Evolutionary conservation across 2,888 invertebrate species (phyloP), one percentile per base, ranked within the genome.

Genomic region (Zaprionus bogoriensis): DNA sequence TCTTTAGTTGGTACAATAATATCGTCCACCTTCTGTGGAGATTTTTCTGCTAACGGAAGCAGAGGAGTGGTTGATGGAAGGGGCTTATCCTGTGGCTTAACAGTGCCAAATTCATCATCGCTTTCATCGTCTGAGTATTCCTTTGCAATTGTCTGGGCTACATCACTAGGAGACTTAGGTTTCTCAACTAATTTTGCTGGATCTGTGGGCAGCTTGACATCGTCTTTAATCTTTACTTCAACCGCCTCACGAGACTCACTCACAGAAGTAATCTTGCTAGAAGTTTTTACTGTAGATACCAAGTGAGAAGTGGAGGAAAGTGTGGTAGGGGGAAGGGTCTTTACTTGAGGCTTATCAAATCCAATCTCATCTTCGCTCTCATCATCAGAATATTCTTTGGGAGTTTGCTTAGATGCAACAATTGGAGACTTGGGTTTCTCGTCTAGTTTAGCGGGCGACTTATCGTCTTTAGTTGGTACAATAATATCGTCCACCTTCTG

Each of bases 361-460:
- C 14, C 32, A 32, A 32, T 3, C 25, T 25, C 38, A 14, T 57
- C 19, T 7, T 23, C 28, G 41, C 23, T 41, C 7, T 44, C 50
- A 17, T 51, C 42, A 9, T 42, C 39, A 14, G 51, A 23, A 51
- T 28, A 51, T 17, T 42, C 25, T 23, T 17, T 42, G 12, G 25
- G 14, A 14, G 23, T 17, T 9, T 6, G 12, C 42, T 25, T 42
- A 14, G 19, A 25, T 19, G 10, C 3, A 27, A 41, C 62, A 19
- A 36, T 9, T 10, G 61, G 50, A 9, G 61, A 50, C 28, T 50
- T 48, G 10, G 62, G 62, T 53, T 65, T 50, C 17, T 32, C 28
- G 7, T 47, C 55, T n/a, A 25, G 4, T 19, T 32, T 47, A n/a
- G 20, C 7, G 9, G 32, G 42, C 5, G 12, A 17, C 39, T 46